These are phyloP conservation scores for Coptotermes formosanus DNA, from an alignment of 1,140 invertebrate genomes.

Conservation along the genomic window DNA sequence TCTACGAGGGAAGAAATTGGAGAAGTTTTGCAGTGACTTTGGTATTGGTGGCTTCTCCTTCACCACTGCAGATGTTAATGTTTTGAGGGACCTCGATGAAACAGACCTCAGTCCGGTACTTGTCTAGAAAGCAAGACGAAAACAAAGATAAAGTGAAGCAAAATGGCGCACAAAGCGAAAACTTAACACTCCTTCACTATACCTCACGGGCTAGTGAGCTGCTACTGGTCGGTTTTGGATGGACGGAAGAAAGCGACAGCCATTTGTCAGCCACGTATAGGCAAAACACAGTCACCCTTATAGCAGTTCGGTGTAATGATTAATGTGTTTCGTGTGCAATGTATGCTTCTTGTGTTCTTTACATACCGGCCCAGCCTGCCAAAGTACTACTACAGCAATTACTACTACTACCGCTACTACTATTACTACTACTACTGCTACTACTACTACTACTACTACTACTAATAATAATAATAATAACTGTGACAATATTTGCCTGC, in stretches of 20 bases:
- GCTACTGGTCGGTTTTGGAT: neutral
- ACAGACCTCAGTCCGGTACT: neutral
- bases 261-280: neutral
- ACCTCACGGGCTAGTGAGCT: neutral
- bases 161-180: constrained; percentile 6
- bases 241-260: neutral
- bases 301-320: neutral
- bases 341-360: too few relatives aligned
- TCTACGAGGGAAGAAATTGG: neutral
- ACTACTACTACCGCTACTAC: too few relatives aligned
- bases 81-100: neutral
- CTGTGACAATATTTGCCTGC: too few relatives aligned
- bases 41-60: neutral
- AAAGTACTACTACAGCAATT: too few relatives aligned
- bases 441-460: too few relatives aligned
- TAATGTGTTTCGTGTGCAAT: too few relatives aligned
- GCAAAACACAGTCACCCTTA: neutral
- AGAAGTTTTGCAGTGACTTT: neutral
- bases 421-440: too few relatives aligned
- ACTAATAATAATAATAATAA: too few relatives aligned
- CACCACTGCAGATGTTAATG: neutral
- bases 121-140: neutral
- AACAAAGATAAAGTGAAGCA: neutral
- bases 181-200: neutral
- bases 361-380: too few relatives aligned